phyloP scores from a whole-genome alignment of 2,113 vertebrate species.

The Asarcornis scutulata region DNA sequence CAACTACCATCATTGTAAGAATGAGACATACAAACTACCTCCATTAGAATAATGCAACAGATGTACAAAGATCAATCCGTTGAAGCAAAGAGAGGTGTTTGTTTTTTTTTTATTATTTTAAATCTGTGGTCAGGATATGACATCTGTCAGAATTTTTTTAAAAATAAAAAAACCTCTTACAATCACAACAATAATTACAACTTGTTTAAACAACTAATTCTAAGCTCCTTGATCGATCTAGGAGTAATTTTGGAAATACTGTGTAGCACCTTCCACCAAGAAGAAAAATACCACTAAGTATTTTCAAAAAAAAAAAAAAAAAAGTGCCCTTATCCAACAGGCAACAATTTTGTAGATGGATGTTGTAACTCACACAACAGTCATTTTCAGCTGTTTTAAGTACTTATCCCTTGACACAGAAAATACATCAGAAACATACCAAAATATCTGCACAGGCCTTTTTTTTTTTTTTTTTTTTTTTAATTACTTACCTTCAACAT shows the following conservation, averaged over 20 bases:
- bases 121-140: neutral
- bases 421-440: neutral
- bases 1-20: neutral
- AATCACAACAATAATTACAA: neutral
- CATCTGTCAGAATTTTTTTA: neutral
- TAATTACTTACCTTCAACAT: constrained; percentile 36
- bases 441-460: neutral
- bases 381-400: constrained; percentile 24
- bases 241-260: neutral
- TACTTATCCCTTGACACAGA: neutral
- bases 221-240: neutral
- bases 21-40: neutral
- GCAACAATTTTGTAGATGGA: constrained; percentile 24
- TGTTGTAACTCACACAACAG: constrained; percentile 18
- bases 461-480: neutral
- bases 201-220: neutral
- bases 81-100: neutral
- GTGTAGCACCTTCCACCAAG: neutral
- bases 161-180: neutral
- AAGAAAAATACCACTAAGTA: neutral
- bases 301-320: neutral
- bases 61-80: neutral
- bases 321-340: neutral
- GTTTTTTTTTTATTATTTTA: neutral
- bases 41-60: neutral